phyloP scores from a whole-genome alignment of 1,140 invertebrate species.

The Coelopa frigida region DNA sequence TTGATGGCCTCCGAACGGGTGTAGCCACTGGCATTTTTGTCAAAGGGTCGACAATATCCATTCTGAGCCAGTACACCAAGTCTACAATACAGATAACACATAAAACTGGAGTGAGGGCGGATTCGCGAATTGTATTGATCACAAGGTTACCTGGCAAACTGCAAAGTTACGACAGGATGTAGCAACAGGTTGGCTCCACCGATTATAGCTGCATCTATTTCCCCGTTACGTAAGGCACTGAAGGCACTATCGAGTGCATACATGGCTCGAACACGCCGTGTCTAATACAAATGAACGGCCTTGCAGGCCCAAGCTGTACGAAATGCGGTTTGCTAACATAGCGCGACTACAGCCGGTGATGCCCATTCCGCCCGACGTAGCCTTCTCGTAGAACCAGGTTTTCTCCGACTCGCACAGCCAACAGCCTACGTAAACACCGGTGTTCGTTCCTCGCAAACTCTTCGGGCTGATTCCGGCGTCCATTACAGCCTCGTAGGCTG shows the following conservation, averaged over 20 bases:
- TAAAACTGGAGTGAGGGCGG: too few species aligned
- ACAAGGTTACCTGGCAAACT: conserved; percentile 64
- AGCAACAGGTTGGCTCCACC: conserved; percentile 75
- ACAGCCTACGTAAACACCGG: conserved; percentile 69
- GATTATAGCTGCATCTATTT: conserved; percentile 82
- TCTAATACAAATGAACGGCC: conserved; percentile 80
- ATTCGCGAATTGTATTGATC: too few species aligned
- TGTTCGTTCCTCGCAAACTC: conserved; percentile 58
- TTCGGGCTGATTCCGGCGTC: conserved; percentile 44
- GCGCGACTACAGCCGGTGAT: conserved; percentile 78
- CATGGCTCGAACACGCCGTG: conserved; percentile 81
- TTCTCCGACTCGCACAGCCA: conserved; percentile 69
- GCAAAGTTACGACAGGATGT: conserved; percentile 78
- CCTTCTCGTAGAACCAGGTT: conserved; percentile 61
- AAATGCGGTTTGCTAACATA: conserved; percentile 88
- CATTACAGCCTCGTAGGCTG: conserved; percentile 45
- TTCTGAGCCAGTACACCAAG: conserved; percentile 79
- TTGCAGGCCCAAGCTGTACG: conserved; percentile 61
- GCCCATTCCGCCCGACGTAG: conserved; percentile 51
- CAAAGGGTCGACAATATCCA: conserved; percentile 85
- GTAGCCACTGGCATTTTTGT: conserved; percentile 71
- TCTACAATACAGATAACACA: conserved; percentile 46
- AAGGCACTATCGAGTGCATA: conserved; percentile 79
- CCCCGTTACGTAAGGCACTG: conserved; percentile 62
- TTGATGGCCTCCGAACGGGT: conserved; percentile 69